Evolutionary conservation across 2,113 vertebrate genomes (phyloP), one percentile per base, ranked within the genome.

Genomic region (Terrapene triunguis): DNA sequence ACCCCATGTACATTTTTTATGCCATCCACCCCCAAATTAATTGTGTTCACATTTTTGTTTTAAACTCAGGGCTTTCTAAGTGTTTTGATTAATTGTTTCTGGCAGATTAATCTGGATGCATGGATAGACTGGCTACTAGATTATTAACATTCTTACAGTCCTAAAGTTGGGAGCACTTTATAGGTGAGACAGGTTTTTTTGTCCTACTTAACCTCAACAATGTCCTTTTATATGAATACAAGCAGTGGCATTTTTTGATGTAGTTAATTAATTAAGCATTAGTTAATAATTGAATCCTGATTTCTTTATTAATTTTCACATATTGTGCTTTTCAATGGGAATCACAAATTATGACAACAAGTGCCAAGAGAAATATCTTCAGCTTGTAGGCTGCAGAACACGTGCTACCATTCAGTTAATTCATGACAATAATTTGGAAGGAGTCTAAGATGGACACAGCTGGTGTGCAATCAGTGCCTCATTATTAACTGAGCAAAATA

Each of bases 71-170:
- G 7, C 25, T 78, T 24, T 82, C 85, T 84, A 85, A 90, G 88
- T 89, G 42, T 95, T 92, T 85, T 95, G 96, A 95, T 94, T 93
- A 96, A 95, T 94, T 90, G 76, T 86, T 78, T 96, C 94, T 90
- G 95, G 89, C 95, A 96, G 88, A 93, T 51, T 94, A 92, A 96
- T 95, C 84, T 82, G 85, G 48, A 78, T 94, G 16, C 92, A 90
- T 90, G 80, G 96, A 87, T 69, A 94, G 59, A 16, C 83, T 95
- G 54, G 85, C 84, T 94, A 94, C 95, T 48, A 94, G 86, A 48
- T 65, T 90, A 88, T 96, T 93, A 95, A 94, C n/a, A 94, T n/a
- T 4, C 3, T 83, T 83, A 10, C 16, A 90, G 88, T 76, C 51
- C 32, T 87, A 82, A 72, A 29, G 38, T 5, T 85, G 89, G 4